Evolutionary conservation across 2,797 vertebrate species (phyloP).

Genomic region (Trichosurus vulpecula): DNA sequence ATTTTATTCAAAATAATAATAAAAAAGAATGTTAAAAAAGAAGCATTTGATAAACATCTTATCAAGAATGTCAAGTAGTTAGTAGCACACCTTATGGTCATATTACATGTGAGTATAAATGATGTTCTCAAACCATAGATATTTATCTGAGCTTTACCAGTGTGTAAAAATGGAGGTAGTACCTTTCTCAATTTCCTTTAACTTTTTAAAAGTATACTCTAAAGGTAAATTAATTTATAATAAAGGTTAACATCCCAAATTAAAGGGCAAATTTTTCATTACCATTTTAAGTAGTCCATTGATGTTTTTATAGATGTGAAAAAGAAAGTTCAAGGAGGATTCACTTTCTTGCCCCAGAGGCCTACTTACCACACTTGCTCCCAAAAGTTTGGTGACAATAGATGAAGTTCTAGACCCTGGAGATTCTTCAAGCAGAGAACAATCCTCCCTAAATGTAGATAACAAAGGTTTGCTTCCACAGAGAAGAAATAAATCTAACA

Average conservation of each 20-base stretch:
- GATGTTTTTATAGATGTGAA: slow-evolving; percentile 18
- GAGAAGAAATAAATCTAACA: not conserved
- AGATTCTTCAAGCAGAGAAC: slow-evolving; percentile 14
- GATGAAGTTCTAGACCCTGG: not conserved
- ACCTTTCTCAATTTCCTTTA: not conserved
- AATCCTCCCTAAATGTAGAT: not conserved
- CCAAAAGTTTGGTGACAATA: not conserved
- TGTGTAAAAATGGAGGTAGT: slow-evolving; percentile 12
- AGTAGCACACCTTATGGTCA: not conserved
- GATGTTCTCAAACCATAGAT: not conserved
- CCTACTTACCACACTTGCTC: not conserved
- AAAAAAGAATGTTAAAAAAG: not conserved
- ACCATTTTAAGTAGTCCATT: slow-evolving; percentile 46
- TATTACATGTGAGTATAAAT: not conserved
- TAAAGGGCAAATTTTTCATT: slow-evolving; percentile 49
- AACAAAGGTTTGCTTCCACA: not conserved
- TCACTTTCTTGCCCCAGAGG: not conserved
- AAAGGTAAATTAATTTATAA: slow-evolving; percentile 49
- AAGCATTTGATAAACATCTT: slow-evolving; percentile 47
- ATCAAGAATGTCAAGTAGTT: slow-evolving; percentile 8
- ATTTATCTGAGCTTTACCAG: slow-evolving; percentile 24
- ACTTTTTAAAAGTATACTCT: slow-evolving; percentile 38
- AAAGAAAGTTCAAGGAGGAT: not conserved
- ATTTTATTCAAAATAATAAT: not conserved
- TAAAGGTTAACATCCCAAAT: slow-evolving; percentile 57